These are phyloP conservation scores for Temnothorax rugatulus DNA, from an alignment of 2,888 invertebrate genomes.

Conservation along the genomic window DNA sequence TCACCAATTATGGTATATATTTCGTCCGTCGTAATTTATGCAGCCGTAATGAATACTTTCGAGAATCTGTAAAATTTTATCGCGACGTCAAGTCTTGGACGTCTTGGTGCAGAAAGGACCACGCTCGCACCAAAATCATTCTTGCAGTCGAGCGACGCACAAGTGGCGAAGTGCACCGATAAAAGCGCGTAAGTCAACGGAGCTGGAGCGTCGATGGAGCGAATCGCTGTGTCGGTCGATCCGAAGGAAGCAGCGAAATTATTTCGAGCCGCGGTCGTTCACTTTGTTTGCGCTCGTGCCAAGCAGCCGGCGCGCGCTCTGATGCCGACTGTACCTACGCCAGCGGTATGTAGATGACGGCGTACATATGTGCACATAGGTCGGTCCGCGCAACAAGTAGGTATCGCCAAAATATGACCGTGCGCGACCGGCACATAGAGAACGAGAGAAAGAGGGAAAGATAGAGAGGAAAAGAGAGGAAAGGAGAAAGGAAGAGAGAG, in stretches of 20 bases:
- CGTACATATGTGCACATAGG: constrained; percentile 62
- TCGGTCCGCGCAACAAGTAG: constrained; percentile 80
- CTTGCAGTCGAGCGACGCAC: not conserved
- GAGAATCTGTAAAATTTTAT: not conserved
- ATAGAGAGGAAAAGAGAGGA: not conserved
- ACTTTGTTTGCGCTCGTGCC: constrained; percentile 70
- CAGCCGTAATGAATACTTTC: not conserved
- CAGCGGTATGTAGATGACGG: constrained; percentile 66
- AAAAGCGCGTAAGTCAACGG: not conserved
- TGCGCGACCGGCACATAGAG: constrained; percentile 61
- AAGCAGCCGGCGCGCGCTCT: constrained; percentile 57
- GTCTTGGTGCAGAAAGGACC: not conserved
- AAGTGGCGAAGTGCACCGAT: not conserved
- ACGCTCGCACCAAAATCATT: not conserved
- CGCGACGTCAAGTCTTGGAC: not conserved
- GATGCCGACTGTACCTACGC: constrained; percentile 57
- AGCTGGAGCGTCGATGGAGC: constrained; percentile 1
- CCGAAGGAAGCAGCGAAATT: constrained; percentile 61
- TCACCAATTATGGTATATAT: not conserved
- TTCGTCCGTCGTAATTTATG: not conserved
- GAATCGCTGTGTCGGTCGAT: constrained; percentile 16
- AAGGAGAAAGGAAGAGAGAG: constrained; percentile 1
- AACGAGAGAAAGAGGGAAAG: constrained; percentile 26
- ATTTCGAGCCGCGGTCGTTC: constrained; percentile 69
- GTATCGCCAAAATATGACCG: constrained; percentile 81